Percentiles rank a stretch among this genome's conserved stretches.
Evolutionary conservation across 23 tunicate species (phyloP).

Genomic region (Diplosoma virens): DNA sequence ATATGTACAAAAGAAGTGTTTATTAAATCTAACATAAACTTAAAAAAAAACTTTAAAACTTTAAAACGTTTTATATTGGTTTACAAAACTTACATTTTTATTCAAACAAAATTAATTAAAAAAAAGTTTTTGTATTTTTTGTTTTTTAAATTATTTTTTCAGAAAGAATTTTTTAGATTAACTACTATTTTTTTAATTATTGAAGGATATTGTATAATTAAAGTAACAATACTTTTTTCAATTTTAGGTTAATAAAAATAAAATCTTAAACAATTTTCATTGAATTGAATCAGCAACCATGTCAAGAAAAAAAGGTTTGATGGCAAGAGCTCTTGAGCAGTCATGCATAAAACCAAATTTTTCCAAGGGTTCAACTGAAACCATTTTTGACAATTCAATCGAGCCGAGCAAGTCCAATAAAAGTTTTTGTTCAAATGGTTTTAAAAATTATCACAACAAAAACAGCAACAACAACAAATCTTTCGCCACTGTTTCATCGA

Average conservation of each 20-base stretch:
- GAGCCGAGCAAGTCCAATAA: not conserved
- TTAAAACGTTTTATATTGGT: too few species aligned
- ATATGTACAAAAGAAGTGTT: too few species aligned
- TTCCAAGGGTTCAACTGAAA: too few species aligned
- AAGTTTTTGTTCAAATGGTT: too few species aligned
- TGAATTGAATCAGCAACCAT: not conserved
- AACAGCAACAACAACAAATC: not conserved
- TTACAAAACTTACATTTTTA: too few species aligned
- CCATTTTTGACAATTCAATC: not conserved
- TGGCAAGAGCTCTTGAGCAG: slow-evolving; percentile 34
- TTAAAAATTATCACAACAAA: too few species aligned
- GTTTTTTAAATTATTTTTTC: too few species aligned
- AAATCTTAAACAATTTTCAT: not conserved
- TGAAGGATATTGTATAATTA: not conserved
- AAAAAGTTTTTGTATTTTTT: too few species aligned
- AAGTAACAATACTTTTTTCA: not conserved
- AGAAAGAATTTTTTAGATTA: too few species aligned
- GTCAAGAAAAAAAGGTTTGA: slow-evolving; percentile 19
- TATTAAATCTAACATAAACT: too few species aligned
- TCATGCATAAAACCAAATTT: not conserved
- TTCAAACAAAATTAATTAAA: too few species aligned
- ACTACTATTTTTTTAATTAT: not conserved
- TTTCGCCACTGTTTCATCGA: not conserved
- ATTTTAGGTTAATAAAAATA: not conserved
- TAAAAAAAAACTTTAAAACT: too few species aligned